These are phyloP conservation scores for Otus sunia DNA, from an alignment of 2,113 vertebrate species.

Conservation along the genomic window DNA sequence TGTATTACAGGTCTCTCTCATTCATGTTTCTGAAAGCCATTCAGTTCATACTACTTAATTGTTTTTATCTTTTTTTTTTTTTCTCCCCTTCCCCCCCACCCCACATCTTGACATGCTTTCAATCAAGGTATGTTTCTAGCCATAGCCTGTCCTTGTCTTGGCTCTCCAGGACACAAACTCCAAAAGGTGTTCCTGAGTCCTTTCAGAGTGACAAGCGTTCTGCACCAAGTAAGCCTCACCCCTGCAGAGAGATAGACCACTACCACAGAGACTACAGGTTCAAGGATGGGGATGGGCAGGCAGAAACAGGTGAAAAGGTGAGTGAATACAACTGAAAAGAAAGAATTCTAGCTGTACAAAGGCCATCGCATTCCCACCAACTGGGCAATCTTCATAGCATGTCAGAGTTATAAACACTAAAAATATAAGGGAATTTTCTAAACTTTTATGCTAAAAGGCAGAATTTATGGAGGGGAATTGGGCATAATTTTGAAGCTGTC, in stretches of 20 bases:
- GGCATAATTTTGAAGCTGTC: not conserved
- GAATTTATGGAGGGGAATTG: not conserved
- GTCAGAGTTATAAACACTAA: not conserved
- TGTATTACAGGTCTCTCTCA: not conserved
- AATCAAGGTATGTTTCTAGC: not conserved
- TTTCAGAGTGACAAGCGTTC: not conserved
- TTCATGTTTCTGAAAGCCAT: not conserved
- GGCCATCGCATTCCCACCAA: not conserved
- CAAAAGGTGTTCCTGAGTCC: not conserved
- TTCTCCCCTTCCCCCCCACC: too few species aligned
- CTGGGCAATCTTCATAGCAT: not conserved
- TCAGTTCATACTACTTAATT: not conserved
- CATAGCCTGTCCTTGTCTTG: not conserved
- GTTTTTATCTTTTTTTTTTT: not conserved
- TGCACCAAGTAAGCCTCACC: not conserved
- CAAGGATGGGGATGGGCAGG: not conserved
- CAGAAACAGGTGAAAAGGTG: not conserved
- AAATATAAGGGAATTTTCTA: not conserved
- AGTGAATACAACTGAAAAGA: not conserved
- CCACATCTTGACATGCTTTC: not conserved
- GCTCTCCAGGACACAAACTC: not conserved
- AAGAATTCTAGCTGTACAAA: not conserved
- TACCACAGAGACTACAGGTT: not conserved
- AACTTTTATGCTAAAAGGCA: not conserved
- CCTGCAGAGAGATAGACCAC: not conserved